Conservation (phyloP, 2,888 invertebrate species). For the Pediacus dermestoides region DNA sequence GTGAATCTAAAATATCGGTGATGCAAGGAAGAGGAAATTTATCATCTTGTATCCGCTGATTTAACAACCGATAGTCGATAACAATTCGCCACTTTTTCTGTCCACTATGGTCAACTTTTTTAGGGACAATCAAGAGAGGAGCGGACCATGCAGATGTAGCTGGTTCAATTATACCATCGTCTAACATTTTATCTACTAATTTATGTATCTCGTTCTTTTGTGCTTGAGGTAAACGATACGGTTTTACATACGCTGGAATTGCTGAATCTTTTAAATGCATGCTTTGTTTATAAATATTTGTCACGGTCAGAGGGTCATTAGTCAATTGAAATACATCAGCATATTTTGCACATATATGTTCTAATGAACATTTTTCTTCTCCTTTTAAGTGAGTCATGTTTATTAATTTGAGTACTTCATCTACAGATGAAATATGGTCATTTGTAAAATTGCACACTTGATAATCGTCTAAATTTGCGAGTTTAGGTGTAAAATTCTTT, state of each 20-base stretch:
- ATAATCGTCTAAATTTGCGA: slow-evolving; percentile 6
- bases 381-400: slow-evolving; percentile 17
- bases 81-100: slow-evolving; percentile 21
- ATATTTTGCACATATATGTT: slow-evolving; percentile 22
- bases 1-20: slow-evolving; percentile 30
- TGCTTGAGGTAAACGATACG: slow-evolving; percentile 25
- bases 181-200: slow-evolving; percentile 25
- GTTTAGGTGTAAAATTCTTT: slow-evolving; percentile 20
- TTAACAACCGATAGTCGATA: slow-evolving; percentile 22
- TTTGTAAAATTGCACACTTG: slow-evolving; percentile 6
- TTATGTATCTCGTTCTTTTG: slow-evolving; percentile 27
- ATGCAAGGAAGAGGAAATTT: slow-evolving; percentile 26
- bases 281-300: slow-evolving; percentile 25
- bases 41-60: slow-evolving; percentile 13
- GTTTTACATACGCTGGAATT: slow-evolving; percentile 25
- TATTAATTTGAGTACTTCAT: slow-evolving; percentile 17
- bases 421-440: slow-evolving; percentile 11
- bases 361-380: slow-evolving; percentile 15
- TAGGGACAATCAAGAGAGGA: slow-evolving; percentile 23
- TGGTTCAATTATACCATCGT: slow-evolving; percentile 26
- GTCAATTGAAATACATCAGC: slow-evolving; percentile 23
- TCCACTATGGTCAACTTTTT: slow-evolving; percentile 21
- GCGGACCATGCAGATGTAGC: slow-evolving; percentile 23
- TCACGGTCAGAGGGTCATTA: slow-evolving; percentile 22
- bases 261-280: slow-evolving; percentile 20